phyloP scores from a whole-genome alignment of 2,888 invertebrate genomes.

The Zhengitettix transpicula region DNA sequence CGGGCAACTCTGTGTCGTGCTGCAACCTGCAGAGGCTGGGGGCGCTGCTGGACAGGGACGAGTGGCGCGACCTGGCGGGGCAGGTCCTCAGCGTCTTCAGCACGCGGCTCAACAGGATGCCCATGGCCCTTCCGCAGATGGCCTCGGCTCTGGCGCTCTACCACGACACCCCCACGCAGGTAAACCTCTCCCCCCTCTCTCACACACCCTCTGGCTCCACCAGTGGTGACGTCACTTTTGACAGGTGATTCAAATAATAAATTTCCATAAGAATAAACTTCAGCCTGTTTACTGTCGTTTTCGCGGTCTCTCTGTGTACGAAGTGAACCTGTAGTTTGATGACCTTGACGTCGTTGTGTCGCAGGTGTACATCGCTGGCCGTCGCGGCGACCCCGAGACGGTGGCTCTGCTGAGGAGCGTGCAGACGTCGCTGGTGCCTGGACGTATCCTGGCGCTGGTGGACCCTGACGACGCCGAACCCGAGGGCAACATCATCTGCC shows the following conservation, averaged over 20 bases:
- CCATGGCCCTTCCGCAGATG: conserved; percentile 61
- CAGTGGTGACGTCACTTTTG: no score
- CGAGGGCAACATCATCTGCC: conserved; percentile 23
- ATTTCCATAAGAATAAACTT: no score
- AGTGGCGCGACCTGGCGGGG: conserved; percentile 37
- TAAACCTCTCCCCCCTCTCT: conserved; percentile 20
- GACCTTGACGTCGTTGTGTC: background rate
- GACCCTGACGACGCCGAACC: conserved; percentile 20
- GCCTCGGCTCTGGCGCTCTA: conserved; percentile 45
- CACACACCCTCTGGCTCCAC: no score
- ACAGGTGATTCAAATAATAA: no score
- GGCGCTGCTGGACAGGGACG: conserved; percentile 44
- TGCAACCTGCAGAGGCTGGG: conserved; percentile 63
- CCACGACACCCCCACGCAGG: conserved; percentile 57
- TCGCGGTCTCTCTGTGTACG: no score
- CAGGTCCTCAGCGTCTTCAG: conserved; percentile 42
- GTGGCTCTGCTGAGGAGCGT: conserved; percentile 47
- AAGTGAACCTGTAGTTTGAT: no score
- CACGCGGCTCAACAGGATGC: conserved; percentile 41
- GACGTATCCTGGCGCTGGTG: conserved; percentile 47
- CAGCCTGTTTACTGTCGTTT: no score
- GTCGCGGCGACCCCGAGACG: conserved; percentile 43
- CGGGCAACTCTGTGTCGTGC: conserved; percentile 76
- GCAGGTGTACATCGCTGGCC: conserved; percentile 52
- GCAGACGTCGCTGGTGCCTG: conserved; percentile 46